Base-by-base conservation (phyloP, 1,140 invertebrate species). In the Euwallacea similis region DNA sequence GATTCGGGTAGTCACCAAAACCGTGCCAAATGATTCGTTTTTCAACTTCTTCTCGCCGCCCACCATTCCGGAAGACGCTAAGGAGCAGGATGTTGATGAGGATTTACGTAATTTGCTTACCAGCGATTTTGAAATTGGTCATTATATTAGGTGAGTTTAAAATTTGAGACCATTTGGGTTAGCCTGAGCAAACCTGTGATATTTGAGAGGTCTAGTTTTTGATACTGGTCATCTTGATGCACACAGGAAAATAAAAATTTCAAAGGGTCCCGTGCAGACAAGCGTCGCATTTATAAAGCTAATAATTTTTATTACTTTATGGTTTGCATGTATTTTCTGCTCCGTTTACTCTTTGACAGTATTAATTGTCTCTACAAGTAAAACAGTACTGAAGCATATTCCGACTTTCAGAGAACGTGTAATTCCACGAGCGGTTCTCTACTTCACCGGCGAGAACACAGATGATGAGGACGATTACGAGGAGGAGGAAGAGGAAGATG, bases 21-120 rank as follows among this genome's bases (percentile, higher is more conserved):
- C 92, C 69, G 93, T 98, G 65, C 92, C 91, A 76, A 93, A 92
- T 65, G 93, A 94, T 81, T 99, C 97, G 0, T 99, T 99, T 86
- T 99, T 99, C 85, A 98, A 99, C 83, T 99, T 99, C 87, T 99
- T 99, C 85, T 89, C 86, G 74, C 96, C 97, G 47, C 96, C 96
- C 66, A 81, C 83, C 80, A 86, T 89, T 70, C 86, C 87, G 61
- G 86, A 89, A 66, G 87, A 87, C 79, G 72, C 81, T 16, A 86
- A 87, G 61, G 84, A 85, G 76, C 86, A 82, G 74, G 89, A 94
- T 68, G 84, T 94, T 53, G 91, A 94, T 77, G 89, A 91, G 64
- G 91, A 93, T 43, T 86, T 87, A 15, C 86, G 87, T 76, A 87
- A 90, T 76, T 82, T 97, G 63, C 82, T 98, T 72, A 93, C 91